Evolutionary conservation across 2,888 invertebrate genomes (phyloP).

Genomic region (Eilema caniola): DNA sequence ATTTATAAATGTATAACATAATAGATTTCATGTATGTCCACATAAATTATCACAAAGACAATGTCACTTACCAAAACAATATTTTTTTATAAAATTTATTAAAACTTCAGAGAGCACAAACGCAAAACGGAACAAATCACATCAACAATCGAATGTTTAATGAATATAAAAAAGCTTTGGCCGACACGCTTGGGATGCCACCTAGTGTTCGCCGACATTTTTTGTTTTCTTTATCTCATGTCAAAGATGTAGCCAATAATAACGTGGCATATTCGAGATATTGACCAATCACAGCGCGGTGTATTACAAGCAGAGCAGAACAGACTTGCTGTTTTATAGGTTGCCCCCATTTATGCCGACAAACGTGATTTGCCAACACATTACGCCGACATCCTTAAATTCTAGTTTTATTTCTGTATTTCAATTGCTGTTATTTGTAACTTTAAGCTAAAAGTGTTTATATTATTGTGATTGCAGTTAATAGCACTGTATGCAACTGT

Average conservation of each 20-base stretch:
- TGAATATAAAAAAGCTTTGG: conserved; percentile 77
- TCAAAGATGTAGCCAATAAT: conserved; percentile 48
- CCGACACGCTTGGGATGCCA: conserved; percentile 71
- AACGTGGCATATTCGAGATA: accelerated
- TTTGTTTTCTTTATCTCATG: conserved; percentile 59
- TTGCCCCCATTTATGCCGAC: conserved; percentile 68
- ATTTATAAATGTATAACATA: neutral
- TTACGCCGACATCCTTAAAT: conserved; percentile 52
- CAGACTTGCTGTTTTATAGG: conserved; percentile 63
- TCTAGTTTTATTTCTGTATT: neutral
- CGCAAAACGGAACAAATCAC: conserved; percentile 80
- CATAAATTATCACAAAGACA: conserved; percentile 39
- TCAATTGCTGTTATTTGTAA: too few relatives aligned
- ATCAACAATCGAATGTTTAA: conserved; percentile 74
- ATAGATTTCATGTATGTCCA: neutral
- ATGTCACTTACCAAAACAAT: conserved; percentile 80
- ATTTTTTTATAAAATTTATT: conserved; percentile 69
- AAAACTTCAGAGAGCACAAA: conserved; percentile 67
- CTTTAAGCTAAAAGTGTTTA: too few relatives aligned
- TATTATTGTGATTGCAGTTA: neutral
- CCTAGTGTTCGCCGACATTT: conserved; percentile 72
- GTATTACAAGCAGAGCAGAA: conserved; percentile 55
- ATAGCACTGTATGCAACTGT: neutral
- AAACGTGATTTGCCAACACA: conserved; percentile 43
- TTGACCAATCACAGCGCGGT: conserved; percentile 52